Percentiles rank a stretch among this genome's conserved stretches.
Conservation (phyloP, 1,140 invertebrate species). For the Sarcophaga bullata region DNA sequence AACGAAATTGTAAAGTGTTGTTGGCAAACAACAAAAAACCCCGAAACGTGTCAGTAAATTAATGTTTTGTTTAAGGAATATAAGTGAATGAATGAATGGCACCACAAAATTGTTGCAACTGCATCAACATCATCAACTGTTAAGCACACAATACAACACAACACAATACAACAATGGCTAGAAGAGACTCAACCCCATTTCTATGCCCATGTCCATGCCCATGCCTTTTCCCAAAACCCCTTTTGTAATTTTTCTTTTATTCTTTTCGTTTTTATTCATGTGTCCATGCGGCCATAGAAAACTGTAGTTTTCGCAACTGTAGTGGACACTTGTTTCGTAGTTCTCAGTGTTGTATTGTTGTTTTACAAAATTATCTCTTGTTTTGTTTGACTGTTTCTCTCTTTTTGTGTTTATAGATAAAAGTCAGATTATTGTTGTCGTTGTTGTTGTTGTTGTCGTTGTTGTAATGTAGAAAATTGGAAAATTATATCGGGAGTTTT, state of each 20-base stretch:
- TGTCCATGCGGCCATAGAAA: too few species aligned
- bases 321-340: background rate
- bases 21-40: background rate
- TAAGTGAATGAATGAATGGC: background rate
- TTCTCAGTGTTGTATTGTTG: background rate
- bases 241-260: too few species aligned
- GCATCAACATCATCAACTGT: background rate
- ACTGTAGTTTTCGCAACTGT: background rate
- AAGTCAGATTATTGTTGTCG: too few species aligned
- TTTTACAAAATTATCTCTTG: background rate
- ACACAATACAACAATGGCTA: background rate
- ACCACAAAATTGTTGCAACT: constrained; percentile 17
- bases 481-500: too few species aligned
- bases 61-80: constrained; percentile 4
- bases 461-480: too few species aligned
- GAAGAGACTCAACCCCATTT: background rate
- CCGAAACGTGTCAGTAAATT: constrained; percentile 19
- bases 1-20: too few species aligned
- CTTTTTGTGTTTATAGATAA: too few species aligned
- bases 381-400: background rate
- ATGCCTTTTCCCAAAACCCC: too few species aligned
- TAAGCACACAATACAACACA: background rate
- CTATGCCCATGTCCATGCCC: background rate
- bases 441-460: too few species aligned
- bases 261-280: too few species aligned